These are phyloP conservation scores for Drosophila ogumai DNA, from an alignment of 1,140 invertebrate genomes.

Conservation along the genomic window DNA sequence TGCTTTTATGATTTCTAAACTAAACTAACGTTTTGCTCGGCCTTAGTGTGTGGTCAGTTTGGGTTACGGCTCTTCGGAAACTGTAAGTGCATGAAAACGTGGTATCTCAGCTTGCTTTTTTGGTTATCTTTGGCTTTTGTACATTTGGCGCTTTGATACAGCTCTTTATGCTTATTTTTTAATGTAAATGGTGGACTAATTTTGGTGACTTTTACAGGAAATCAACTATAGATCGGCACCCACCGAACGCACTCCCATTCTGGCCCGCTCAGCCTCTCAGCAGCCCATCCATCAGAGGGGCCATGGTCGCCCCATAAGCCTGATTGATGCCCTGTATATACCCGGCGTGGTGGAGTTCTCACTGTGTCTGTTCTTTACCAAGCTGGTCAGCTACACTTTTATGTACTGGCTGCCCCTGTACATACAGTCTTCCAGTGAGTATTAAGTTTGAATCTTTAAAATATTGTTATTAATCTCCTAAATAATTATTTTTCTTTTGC, in stretches of 20 bases:
- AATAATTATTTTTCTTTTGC: constrained; percentile 36
- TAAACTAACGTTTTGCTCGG: constrained; percentile 16
- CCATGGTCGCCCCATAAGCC: constrained; percentile 90
- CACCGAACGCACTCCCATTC: constrained; percentile 85
- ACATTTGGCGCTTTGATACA: constrained; percentile 13
- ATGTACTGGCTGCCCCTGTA: constrained; percentile 98
- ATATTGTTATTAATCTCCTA: not conserved
- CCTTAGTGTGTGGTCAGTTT: constrained; percentile 42
- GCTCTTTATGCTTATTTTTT: not conserved
- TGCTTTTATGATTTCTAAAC: constrained; percentile 36
- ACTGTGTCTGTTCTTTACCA: constrained; percentile 97
- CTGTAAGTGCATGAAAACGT: constrained; percentile 58
- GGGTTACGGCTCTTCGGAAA: constrained; percentile 37
- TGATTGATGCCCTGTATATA: constrained; percentile 91
- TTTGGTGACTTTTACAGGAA: constrained; percentile 72
- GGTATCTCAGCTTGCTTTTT: constrained; percentile 3
- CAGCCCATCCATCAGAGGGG: constrained; percentile 1
- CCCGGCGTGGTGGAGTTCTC: constrained; percentile 98
- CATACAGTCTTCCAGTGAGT: constrained; percentile 93
- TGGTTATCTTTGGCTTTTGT: constrained; percentile 22
- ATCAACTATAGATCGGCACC: constrained; percentile 81
- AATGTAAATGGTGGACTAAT: not conserved
- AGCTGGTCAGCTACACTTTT: constrained; percentile 98
- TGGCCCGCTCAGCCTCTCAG: constrained; percentile 45
- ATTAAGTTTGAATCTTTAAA: no score